phyloP scores from a whole-genome alignment of 2,113 vertebrate species.

The Lepisosteus oculatus region DNA sequence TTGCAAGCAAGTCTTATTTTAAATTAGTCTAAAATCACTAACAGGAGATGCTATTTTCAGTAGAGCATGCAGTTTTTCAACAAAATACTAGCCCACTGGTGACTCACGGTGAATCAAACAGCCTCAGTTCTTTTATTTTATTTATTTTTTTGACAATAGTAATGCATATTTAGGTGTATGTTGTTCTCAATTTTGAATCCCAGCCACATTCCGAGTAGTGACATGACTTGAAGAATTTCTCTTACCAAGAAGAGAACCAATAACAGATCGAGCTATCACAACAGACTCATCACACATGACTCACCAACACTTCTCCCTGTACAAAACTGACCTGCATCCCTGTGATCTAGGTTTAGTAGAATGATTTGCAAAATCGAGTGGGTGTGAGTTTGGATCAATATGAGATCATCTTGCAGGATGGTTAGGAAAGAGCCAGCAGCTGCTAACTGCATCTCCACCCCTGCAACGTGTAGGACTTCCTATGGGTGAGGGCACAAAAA shows the following conservation, averaged over 20 bases:
- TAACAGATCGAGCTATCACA: neutral
- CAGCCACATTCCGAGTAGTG: too few relatives aligned
- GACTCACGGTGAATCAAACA: too few relatives aligned
- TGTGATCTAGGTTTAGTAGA: conserved; percentile 85
- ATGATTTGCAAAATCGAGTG: conserved; percentile 89
- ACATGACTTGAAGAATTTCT: too few relatives aligned
- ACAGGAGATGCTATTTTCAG: neutral
- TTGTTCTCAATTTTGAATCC: too few relatives aligned
- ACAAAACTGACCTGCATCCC: conserved; percentile 74
- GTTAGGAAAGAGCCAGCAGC: conserved; percentile 87
- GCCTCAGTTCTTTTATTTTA: too few relatives aligned
- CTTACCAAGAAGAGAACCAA: too few relatives aligned
- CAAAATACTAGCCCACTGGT: too few relatives aligned
- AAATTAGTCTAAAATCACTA: neutral
- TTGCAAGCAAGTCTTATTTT: too few relatives aligned
- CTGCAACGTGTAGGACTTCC: conserved; percentile 82
- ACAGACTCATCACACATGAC: neutral
- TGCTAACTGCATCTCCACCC: conserved; percentile 84
- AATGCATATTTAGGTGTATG: too few relatives aligned
- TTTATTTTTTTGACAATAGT: too few relatives aligned
- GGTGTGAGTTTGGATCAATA: conserved; percentile 85
- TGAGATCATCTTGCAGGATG: conserved; percentile 86
- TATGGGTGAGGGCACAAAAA: conserved; percentile 40
- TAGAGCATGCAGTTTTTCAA: neutral
- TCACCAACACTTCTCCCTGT: conserved; percentile 8